Evolutionary conservation across 1,140 invertebrate genomes (phyloP).

Genomic region (Olivierus martensii): DNA sequence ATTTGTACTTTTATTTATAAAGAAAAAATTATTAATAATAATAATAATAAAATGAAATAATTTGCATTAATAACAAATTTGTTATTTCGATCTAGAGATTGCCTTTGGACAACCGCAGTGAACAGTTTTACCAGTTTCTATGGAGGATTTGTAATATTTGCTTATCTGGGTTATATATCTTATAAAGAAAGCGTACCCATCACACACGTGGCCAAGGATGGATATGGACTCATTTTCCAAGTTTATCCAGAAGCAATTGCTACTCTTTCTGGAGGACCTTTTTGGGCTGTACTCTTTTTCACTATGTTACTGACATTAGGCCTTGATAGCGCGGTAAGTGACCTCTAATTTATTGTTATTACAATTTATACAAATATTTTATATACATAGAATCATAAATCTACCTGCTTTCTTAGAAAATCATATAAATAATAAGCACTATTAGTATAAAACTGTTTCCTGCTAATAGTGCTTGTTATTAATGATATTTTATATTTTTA

Average conservation of each 20-base stretch:
- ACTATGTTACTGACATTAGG: slow-evolving; percentile 85
- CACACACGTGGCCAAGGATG: slow-evolving; percentile 71
- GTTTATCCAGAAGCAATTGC: slow-evolving; percentile 83
- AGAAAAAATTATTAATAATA: no score
- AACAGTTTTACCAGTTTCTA: slow-evolving; percentile 83
- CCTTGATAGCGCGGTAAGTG: slow-evolving; percentile 70
- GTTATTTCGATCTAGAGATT: slow-evolving; percentile 24
- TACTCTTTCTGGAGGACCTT: slow-evolving; percentile 68
- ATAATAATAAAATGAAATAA: background rate
- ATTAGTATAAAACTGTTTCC: no score
- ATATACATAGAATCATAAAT: no score
- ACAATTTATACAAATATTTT: no score
- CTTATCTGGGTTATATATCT: slow-evolving; percentile 83
- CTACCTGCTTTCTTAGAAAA: no score
- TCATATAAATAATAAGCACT: no score
- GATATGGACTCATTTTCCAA: slow-evolving; percentile 69
- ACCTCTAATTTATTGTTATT: slow-evolving; percentile 17
- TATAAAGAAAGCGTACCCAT: slow-evolving; percentile 65
- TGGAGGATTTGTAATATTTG: slow-evolving; percentile 87
- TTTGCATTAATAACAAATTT: background rate
- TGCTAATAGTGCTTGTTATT: no score
- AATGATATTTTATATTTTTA: no score
- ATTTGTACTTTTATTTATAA: no score
- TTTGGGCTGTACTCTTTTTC: slow-evolving; percentile 86
- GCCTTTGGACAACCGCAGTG: slow-evolving; percentile 40